phyloP scores from a whole-genome alignment of 1,140 invertebrate genomes.

The Acyrthosiphon pisum region DNA sequence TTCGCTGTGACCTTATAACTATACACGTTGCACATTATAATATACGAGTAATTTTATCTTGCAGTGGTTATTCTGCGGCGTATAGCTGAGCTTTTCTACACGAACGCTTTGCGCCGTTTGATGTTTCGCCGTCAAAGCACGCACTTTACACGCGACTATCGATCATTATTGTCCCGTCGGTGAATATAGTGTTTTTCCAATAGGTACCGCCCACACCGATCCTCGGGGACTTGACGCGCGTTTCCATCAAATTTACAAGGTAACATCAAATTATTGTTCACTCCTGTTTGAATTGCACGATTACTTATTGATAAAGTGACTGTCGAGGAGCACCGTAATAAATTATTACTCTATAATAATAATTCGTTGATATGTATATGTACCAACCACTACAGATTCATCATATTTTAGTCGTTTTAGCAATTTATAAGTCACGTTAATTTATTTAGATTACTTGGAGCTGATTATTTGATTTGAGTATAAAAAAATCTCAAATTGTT shows the following conservation, averaged over 20 bases:
- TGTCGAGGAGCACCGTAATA: neutral
- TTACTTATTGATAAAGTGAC: conserved; percentile 2
- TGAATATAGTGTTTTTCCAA: neutral
- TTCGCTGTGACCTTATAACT: neutral
- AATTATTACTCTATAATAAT: neutral
- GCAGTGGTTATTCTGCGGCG: neutral
- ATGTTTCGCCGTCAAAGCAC: no score
- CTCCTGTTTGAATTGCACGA: neutral
- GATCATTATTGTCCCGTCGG: neutral
- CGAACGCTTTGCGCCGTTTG: neutral
- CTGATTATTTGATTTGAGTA: neutral
- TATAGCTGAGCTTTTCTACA: neutral
- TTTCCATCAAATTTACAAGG: neutral
- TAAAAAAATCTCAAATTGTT: neutral
- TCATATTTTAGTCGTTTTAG: neutral
- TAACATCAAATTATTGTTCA: neutral
- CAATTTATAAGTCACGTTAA: neutral
- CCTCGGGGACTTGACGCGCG: neutral
- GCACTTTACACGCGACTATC: neutral
- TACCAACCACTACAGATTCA: neutral
- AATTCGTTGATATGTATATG: neutral
- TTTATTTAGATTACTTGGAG: neutral
- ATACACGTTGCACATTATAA: no score
- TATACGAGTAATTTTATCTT: neutral
- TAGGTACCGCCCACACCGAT: neutral